Evolutionary conservation across 2,888 invertebrate genomes (phyloP).

Genomic region (Caenorhabditis sp.): DNA sequence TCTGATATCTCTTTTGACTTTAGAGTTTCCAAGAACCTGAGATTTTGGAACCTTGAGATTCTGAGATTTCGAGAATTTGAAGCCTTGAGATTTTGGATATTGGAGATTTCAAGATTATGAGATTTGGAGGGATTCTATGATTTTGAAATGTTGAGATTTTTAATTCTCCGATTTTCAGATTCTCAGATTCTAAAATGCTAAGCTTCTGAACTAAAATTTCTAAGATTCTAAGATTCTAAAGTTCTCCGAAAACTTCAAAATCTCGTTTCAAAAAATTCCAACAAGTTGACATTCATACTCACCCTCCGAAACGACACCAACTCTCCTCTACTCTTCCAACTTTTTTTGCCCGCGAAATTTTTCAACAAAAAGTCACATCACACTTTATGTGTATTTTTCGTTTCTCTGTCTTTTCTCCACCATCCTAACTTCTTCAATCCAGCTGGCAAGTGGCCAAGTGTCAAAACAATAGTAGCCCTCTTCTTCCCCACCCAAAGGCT

Average conservation of each 20-base stretch:
- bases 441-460: conserved; percentile 48
- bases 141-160: neutral
- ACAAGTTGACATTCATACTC: conserved; percentile 29
- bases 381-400: conserved; percentile 46
- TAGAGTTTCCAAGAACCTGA: neutral
- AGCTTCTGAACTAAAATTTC: neutral
- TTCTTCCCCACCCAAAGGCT: conserved; percentile 3
- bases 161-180: neutral
- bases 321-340: conserved; percentile 10
- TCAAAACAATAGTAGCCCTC: conserved; percentile 63
- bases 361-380: conserved; percentile 39
- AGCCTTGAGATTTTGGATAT: neutral
- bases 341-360: conserved; percentile 4
- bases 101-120: neutral
- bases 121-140: neutral
- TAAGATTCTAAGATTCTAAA: neutral
- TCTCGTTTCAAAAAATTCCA: neutral
- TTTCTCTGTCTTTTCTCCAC: conserved; percentile 14
- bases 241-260: conserved; percentile 3
- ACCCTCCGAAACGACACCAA: neutral
- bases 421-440: conserved; percentile 36
- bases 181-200: neutral
- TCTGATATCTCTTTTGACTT: neutral
- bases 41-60: neutral
- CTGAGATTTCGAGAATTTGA: neutral